These are phyloP conservation scores for Chascanopsetta lugubris DNA, from an alignment of 2,113 vertebrate species.

Conservation along the genomic window DNA sequence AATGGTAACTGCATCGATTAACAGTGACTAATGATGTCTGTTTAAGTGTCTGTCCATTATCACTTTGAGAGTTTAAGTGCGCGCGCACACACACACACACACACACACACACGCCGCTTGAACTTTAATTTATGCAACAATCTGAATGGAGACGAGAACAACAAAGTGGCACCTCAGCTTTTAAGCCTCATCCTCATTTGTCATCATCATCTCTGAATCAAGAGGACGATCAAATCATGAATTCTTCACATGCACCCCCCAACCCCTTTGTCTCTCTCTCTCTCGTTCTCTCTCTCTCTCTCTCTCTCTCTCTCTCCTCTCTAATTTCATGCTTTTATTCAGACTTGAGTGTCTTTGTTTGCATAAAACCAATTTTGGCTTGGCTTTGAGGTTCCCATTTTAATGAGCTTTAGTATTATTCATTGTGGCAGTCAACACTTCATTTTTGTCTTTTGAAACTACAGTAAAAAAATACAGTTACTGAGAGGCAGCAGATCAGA, in stretches of 20 bases:
- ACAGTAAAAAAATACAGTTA: slow-evolving; percentile 2
- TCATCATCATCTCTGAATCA: neutral
- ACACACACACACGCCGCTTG: neutral
- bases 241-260: slow-evolving; percentile 12
- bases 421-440: neutral
- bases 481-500: slow-evolving; percentile 7
- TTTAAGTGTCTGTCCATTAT: slow-evolving; percentile 4
- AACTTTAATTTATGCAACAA: slow-evolving; percentile 32
- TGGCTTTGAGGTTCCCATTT: neutral
- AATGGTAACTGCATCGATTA: slow-evolving; percentile 17
- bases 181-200: slow-evolving; percentile 36
- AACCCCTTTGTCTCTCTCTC: neutral
- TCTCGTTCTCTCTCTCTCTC: neutral
- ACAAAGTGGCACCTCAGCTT: slow-evolving; percentile 28
- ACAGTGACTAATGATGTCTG: slow-evolving; percentile 6
- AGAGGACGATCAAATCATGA: slow-evolving; percentile 15
- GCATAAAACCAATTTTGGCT: neutral
- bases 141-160: slow-evolving; percentile 22
- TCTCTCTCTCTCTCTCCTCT: neutral
- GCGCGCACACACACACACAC: neutral
- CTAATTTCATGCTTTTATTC: neutral
- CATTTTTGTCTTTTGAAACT: slow-evolving; percentile 2
- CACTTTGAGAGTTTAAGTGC: neutral
- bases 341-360: neutral
- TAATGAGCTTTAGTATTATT: neutral